These are phyloP conservation scores for Bombus picipes DNA, from an alignment of 1,140 invertebrate species.

Conservation along the genomic window DNA sequence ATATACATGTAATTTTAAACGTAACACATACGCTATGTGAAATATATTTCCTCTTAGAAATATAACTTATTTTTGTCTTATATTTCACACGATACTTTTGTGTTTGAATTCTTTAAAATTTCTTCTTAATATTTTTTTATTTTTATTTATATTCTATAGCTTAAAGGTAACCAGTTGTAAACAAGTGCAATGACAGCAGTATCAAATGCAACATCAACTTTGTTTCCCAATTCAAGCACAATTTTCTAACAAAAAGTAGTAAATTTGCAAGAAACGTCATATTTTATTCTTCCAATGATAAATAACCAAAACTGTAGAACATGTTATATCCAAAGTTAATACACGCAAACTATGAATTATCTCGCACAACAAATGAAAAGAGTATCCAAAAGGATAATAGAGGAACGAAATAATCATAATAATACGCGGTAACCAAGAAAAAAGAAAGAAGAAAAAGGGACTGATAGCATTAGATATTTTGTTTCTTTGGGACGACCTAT, in stretches of 20 bases:
- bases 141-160: no score
- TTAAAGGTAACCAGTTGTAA: background rate
- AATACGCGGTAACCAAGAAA: background rate
- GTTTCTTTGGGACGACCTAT: background rate
- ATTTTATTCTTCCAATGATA: background rate
- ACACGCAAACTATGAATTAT: background rate
- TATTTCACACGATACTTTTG: no score
- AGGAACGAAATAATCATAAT: background rate
- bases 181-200: background rate
- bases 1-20: background rate
- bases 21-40: no score
- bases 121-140: no score
- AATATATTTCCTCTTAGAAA: no score
- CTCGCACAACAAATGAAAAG: background rate
- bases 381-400: background rate
- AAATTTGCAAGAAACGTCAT: background rate
- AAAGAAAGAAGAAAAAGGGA: no score
- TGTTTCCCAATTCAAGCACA: rapidly evolving
- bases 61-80: no score
- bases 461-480: background rate
- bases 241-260: background rate
- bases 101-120: no score
- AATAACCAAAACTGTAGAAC: background rate
- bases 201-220: background rate
- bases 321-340: background rate